These are phyloP conservation scores for Ancistrus triradiatus DNA, from an alignment of 2,113 vertebrate genomes.

Conservation along the genomic window DNA sequence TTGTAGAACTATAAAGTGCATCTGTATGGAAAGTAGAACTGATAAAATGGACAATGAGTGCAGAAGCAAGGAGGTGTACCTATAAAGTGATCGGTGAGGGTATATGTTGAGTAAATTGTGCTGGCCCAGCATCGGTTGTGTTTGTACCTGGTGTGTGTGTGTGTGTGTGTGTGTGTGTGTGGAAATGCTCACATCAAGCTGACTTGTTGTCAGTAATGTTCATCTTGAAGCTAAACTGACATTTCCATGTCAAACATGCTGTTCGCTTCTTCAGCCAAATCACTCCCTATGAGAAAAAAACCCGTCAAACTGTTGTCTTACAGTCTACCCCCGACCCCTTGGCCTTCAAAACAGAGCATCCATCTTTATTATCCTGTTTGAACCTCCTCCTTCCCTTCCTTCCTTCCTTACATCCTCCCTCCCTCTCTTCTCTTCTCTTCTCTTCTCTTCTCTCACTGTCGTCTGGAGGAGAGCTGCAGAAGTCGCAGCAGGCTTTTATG, in stretches of 20 bases:
- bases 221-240: slow-evolving; percentile 10
- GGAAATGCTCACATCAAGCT: too few relatives aligned
- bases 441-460: slow-evolving; percentile 27
- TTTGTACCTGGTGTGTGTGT: too few relatives aligned
- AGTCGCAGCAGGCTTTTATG: slow-evolving; percentile 60
- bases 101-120: too few relatives aligned
- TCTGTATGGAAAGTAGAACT: too few relatives aligned
- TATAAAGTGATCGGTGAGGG: too few relatives aligned
- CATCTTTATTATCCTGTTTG: slow-evolving; percentile 59
- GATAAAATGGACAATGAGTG: too few relatives aligned
- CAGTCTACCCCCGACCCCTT: slow-evolving; percentile 4
- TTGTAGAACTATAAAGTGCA: too few relatives aligned
- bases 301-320: slow-evolving; percentile 25
- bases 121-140: too few relatives aligned
- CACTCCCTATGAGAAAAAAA: slow-evolving; percentile 29
- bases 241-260: slow-evolving; percentile 12
- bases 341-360: slow-evolving; percentile 55
- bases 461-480: slow-evolving; percentile 51
- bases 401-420: not conserved
- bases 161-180: too few relatives aligned
- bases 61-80: too few relatives aligned
- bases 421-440: slow-evolving; percentile 26
- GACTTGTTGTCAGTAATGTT: slow-evolving; percentile 19
- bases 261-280: slow-evolving; percentile 1
- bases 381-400: not conserved